phyloP scores from a whole-genome alignment of 2,888 invertebrate species.

The Acanthoscelides obtectus region DNA sequence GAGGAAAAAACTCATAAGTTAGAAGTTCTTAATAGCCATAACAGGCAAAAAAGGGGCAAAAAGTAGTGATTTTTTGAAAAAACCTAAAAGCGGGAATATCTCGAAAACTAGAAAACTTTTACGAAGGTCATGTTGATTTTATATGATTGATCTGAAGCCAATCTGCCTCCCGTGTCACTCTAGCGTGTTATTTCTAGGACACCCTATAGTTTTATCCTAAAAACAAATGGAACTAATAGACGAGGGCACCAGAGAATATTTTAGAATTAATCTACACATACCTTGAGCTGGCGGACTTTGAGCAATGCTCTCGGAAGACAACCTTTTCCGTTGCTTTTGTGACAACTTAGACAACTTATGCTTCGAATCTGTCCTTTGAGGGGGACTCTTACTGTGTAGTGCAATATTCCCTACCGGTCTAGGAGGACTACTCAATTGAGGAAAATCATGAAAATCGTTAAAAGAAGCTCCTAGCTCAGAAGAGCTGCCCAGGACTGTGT shows the following conservation, averaged over 20 bases:
- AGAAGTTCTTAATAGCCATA: no score
- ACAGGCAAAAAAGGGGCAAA: no score
- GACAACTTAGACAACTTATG: constrained; percentile 52
- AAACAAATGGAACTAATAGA: no score
- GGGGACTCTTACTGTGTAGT: constrained; percentile 9
- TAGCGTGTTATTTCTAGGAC: no score
- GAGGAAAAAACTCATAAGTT: no score
- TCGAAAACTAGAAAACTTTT: no score
- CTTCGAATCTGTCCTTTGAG: constrained; percentile 34
- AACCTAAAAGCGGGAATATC: no score
- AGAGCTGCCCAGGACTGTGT: constrained; percentile 20
- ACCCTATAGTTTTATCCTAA: no score
- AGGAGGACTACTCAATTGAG: constrained; percentile 35
- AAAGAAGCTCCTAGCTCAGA: constrained; percentile 18
- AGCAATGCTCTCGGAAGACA: constrained; percentile 49
- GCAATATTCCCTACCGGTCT: constrained; percentile 3
- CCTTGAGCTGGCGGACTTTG: constrained; percentile 11
- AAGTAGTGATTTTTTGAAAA: no score
- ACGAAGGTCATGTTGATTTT: no score
- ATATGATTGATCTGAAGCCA: no score
- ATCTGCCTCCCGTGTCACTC: no score
- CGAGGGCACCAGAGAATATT: background rate
- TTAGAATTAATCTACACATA: constrained; percentile 11
- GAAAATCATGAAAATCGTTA: constrained; percentile 37
- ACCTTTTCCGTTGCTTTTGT: constrained; percentile 60